Percentiles rank a stretch among this genome's conserved stretches.
phyloP scores from a whole-genome alignment of 1,140 invertebrate genomes.

The Micrasema minimum region DNA sequence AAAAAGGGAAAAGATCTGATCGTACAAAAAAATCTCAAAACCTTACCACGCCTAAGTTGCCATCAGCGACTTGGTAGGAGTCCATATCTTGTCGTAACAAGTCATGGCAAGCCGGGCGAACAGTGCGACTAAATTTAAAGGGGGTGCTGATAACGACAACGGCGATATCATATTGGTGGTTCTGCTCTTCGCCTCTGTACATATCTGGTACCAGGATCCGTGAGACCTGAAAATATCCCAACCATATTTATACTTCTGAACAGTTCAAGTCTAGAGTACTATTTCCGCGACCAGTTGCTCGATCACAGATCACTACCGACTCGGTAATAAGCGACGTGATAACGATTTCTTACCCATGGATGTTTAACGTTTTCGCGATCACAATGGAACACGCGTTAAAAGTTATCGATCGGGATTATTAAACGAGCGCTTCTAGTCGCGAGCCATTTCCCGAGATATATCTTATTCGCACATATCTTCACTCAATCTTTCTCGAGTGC shows the following conservation, averaged over 20 bases:
- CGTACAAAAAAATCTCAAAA: background rate
- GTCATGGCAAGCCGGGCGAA: background rate
- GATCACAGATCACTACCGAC: too few species aligned
- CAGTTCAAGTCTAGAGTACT: background rate
- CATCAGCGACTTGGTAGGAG: background rate
- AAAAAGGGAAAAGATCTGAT: background rate
- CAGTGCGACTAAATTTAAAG: background rate
- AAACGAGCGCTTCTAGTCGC: too few species aligned
- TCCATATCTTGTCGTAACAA: background rate
- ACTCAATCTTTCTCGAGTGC: too few species aligned
- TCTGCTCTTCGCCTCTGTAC: background rate
- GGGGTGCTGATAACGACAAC: background rate
- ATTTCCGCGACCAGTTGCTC: too few species aligned
- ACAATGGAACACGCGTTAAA: too few species aligned
- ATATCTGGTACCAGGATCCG: too few species aligned
- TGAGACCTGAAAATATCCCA: background rate
- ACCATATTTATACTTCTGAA: background rate
- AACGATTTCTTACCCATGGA: too few species aligned
- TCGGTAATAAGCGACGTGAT: too few species aligned
- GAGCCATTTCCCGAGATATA: too few species aligned
- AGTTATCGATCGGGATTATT: too few species aligned
- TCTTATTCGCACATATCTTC: too few species aligned
- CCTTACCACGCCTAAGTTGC: background rate
- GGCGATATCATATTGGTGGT: background rate
- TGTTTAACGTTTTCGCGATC: too few species aligned